Evolutionary conservation across 2,797 vertebrate species (phyloP).

Genomic region (Rallus crepitans): DNA sequence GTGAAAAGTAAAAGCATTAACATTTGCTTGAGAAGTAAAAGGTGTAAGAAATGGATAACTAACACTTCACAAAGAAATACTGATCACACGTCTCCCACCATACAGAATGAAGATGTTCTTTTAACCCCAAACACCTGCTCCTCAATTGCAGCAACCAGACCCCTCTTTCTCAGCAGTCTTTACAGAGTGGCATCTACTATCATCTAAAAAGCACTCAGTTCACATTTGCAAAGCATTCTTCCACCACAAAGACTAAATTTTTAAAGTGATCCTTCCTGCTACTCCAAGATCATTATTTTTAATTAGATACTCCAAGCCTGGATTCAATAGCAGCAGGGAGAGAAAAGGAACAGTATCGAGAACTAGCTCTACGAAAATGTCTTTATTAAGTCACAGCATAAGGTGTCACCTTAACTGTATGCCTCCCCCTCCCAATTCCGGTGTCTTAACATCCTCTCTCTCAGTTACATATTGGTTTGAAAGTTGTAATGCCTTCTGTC

Average conservation of each 20-base stretch:
- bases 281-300: not conserved
- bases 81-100: not conserved
- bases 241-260: not conserved
- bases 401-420: not conserved
- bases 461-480: not conserved
- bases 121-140: rapidly evolving
- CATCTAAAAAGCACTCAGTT: not conserved
- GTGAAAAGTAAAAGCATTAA: not conserved
- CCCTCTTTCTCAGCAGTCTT: not conserved
- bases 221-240: not conserved
- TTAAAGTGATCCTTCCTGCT: not conserved
- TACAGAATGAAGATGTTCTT: rapidly evolving
- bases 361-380: not conserved
- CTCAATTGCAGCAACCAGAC: not conserved
- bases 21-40: not conserved
- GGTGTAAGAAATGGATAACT: not conserved
- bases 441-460: not conserved
- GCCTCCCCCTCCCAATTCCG: not conserved
- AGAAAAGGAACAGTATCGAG: not conserved
- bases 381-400: not conserved
- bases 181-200: not conserved
- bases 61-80: not conserved
- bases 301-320: not conserved
- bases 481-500: not conserved
- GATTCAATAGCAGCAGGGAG: not conserved